phyloP scores from a whole-genome alignment of 2,797 vertebrate species.

The Eulemur coronatus region DNA sequence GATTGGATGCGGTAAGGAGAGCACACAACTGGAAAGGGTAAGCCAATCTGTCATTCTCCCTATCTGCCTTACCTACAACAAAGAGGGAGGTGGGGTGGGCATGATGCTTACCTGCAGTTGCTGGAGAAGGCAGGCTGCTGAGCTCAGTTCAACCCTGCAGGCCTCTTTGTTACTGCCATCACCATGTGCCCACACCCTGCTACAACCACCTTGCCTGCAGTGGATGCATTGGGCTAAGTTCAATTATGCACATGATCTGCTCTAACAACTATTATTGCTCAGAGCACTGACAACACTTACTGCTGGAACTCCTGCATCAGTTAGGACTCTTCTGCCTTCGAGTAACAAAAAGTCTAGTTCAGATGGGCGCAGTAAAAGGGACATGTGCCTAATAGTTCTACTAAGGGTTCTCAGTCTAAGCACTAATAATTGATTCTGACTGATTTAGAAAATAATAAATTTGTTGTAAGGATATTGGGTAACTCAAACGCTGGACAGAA shows the following conservation, averaged over 20 bases:
- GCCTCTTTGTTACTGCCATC: too few species aligned
- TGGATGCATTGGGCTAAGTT: neutral
- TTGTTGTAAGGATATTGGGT: neutral
- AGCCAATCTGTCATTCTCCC: neutral
- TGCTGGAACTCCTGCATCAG: rapidly evolving
- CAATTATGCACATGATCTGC: rapidly evolving
- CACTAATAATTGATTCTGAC: neutral
- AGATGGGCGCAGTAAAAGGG: neutral
- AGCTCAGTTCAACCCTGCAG: neutral
- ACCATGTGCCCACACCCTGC: neutral
- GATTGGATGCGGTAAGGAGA: neutral
- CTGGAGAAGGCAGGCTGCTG: neutral
- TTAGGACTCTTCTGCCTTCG: neutral
- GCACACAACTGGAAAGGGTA: neutral
- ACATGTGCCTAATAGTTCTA: neutral
- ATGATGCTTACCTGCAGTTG: neutral
- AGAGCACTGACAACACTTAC: neutral
- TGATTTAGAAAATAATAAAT: neutral
- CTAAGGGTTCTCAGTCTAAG: neutral
- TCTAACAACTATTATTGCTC: neutral
- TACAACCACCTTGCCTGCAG: neutral
- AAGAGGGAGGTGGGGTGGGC: neutral
- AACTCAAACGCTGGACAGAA: neutral
- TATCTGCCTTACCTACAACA: neutral
- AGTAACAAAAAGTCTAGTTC: neutral